Evolutionary conservation across 1,140 invertebrate species (phyloP), one percentile per base, ranked within the genome.

Genomic region (Lycorma delicatula): DNA sequence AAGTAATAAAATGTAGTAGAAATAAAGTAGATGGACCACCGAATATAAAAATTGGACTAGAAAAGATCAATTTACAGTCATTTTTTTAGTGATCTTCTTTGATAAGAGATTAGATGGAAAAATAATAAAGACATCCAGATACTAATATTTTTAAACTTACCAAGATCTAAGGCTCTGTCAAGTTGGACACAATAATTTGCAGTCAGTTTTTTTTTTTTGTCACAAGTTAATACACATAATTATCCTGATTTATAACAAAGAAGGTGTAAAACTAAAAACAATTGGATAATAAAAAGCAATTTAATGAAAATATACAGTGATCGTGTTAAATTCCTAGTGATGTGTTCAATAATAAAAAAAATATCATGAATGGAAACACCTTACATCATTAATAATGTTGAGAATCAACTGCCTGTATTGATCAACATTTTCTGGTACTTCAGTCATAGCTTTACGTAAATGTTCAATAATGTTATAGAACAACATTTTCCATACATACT

Each of bases 381-480:
- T 60, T 64, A 63, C 77, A 66, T 93, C 87, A 55, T 91, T 85
- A 49, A 93, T 85, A 22, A 92, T 79, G 61, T 78, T 77, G 34
- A 87, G 72, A 66, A 92, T 75, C 28, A 82, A 77, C 59, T 80
- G 72, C 60, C 85, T 85, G 59, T 83, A 81, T 61, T 80, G 69
- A 5, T 82, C 77, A 58, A 80, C 81, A 31, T 74, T 71, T 7
- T 71, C 69, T 3, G 75, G 65, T 55, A 78, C 74, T 53, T 70
- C 66, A 16, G 70, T 66, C 66, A 86, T 79, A 46, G 76, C 77
- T 71, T 90, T 83, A 61, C 86, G 74, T 61, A 89, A 73, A 53
- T 85, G 77, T 72, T 95, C 91, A 60, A 95, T 93, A 26, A 94
- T 83, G 70, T 92, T 91, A 68, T 96, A 90, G 72, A 90, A 96